A percentile compares a stretch with the other conserved stretches of the same genome.
phyloP scores from a whole-genome alignment of 2,797 vertebrate species.

The Lepilemur ruficaudatus region DNA sequence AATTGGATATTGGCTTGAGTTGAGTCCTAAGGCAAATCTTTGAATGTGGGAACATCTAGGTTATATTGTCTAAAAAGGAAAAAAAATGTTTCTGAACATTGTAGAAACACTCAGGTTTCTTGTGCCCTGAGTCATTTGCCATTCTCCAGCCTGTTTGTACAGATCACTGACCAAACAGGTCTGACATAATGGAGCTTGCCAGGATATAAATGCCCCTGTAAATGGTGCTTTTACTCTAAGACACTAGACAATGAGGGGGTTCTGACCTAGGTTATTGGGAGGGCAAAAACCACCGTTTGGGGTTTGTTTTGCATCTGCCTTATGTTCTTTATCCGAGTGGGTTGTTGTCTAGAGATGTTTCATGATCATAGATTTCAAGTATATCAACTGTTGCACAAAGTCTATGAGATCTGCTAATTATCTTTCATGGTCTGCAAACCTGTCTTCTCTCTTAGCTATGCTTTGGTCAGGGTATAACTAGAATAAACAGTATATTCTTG shows the following conservation, averaged over 20 bases:
- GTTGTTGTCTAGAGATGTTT: slow-evolving; percentile 29
- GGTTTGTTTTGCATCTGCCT: slow-evolving; percentile 51
- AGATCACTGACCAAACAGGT: slow-evolving; percentile 73
- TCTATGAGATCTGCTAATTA: neutral
- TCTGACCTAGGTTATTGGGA: slow-evolving; percentile 16
- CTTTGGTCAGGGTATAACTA: slow-evolving; percentile 10
- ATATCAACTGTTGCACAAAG: neutral
- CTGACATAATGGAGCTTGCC: slow-evolving; percentile 59
- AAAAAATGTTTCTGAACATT: slow-evolving; percentile 35
- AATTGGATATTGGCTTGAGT: slow-evolving; percentile 1
- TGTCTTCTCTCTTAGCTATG: neutral
- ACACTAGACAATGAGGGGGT: slow-evolving; percentile 35
- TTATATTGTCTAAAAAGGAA: slow-evolving; percentile 11
- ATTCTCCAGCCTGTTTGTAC: slow-evolving; percentile 64
- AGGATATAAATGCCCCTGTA: slow-evolving; percentile 56
- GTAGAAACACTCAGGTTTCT: slow-evolving; percentile 47
- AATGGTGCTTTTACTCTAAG: slow-evolving; percentile 30
- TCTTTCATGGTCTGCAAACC: neutral
- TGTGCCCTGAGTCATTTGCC: slow-evolving; percentile 53
- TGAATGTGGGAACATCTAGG: slow-evolving; percentile 26
- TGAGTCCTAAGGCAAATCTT: slow-evolving; percentile 2
- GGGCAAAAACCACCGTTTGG: neutral
- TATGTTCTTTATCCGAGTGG: neutral
- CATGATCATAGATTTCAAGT: neutral
- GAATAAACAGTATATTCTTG: slow-evolving; percentile 3